Base-by-base conservation (phyloP, 2,113 vertebrate genomes). In the Oreochromis aureus region DNA sequence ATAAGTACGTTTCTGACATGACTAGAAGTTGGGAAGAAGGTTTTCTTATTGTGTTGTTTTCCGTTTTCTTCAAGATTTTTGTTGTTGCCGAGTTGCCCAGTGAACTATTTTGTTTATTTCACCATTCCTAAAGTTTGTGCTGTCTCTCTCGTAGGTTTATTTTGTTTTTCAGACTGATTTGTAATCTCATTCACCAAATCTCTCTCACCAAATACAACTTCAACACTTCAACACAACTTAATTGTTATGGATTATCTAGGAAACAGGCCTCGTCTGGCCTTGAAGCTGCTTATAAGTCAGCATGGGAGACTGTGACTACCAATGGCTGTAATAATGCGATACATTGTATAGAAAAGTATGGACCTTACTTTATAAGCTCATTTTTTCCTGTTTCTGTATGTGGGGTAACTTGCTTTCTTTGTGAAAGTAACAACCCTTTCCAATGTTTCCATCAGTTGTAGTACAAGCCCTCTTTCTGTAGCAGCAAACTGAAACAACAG, bases 401-500 rank as follows among this genome's bases (percentile, higher is more conserved):
- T 24, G 71, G 71, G 10, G 44, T 39, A 2, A 69, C 11, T 22
- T 69, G 19, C 6, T 39, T 39, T 69, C 34, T 69, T 76, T 76
- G 24, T 51, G 71, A 51, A 10, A 27, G 24, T 48, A 12, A 51
- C 71, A 51, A 51, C 44, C 24, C 24, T 51, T 51, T 76, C 41
- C 15, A 46, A 27, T 30, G 48, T 27, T 12, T 30, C 46, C 63
- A 69, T 69, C 63, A 69, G 63, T 51, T 27, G n/a, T 46, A 32
- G 7, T 18, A 15, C 2, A n/a, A 9, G 7, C 5, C 41, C 11
- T 66, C 15, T 76, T 19, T 82, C n/a, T 80, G 22, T 32, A 22
- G 24, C 19, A 81, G 36, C 71, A 83, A 32, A 48, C 78, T 86
- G 86, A 94, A 94, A 84, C 59, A 16, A 41, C 19, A 69, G 41